phyloP scores from a whole-genome alignment of 2,113 vertebrate species.

The Numida meleagris region DNA sequence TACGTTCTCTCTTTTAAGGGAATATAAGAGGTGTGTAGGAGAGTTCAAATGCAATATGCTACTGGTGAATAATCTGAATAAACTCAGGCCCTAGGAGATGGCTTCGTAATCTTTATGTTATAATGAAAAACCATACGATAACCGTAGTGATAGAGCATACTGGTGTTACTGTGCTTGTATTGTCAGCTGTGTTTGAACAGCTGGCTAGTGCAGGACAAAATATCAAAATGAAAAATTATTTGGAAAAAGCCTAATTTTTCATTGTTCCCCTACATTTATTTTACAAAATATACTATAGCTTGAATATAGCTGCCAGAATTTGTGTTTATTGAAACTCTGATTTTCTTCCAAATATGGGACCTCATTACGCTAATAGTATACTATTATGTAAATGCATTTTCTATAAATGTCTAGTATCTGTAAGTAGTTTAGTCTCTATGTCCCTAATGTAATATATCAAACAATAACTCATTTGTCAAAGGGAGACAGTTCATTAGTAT shows the following conservation, averaged over 20 bases:
- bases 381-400: constrained; percentile 75
- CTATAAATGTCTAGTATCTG: constrained; percentile 74
- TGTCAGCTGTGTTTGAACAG: not conserved
- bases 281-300: not conserved
- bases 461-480: constrained; percentile 83
- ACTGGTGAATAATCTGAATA: not conserved
- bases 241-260: constrained; percentile 2
- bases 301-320: constrained; percentile 12
- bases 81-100: not conserved
- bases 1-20: not conserved
- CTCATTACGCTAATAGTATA: constrained; percentile 74
- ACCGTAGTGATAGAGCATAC: not conserved
- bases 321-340: constrained; percentile 44
- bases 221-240: not conserved
- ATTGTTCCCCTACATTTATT: constrained; percentile 22
- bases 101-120: not conserved
- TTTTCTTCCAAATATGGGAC: constrained; percentile 66
- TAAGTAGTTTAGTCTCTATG: constrained; percentile 76
- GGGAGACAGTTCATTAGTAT: constrained; percentile 78
- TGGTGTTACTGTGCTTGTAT: not conserved
- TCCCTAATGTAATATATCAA: constrained; percentile 80
- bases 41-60: not conserved
- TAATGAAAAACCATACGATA: not conserved
- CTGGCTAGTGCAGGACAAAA: not conserved
- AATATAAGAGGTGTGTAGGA: not conserved